Evolutionary conservation across 2,888 invertebrate genomes (phyloP).

Genomic region (Amiota communis): DNA sequence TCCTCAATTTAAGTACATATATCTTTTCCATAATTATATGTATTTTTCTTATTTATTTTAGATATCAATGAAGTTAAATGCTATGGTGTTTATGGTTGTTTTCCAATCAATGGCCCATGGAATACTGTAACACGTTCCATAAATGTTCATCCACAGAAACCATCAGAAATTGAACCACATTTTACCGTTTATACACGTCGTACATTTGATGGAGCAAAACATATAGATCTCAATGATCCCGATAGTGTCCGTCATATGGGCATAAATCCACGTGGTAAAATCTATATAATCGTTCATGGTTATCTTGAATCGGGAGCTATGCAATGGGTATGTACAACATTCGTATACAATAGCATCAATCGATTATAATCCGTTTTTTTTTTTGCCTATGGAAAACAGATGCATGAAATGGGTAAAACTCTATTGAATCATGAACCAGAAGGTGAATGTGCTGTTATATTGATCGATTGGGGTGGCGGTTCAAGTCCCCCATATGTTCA

Average conservation of each 20-base stretch:
- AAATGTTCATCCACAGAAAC: conserved; percentile 83
- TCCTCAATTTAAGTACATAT: too few species aligned
- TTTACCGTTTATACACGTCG: conserved; percentile 76
- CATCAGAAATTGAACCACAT: conserved; percentile 77
- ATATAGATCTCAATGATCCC: conserved; percentile 80
- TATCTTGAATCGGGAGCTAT: conserved; percentile 89
- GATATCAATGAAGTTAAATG: conserved; percentile 77
- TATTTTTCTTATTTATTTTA: conserved; percentile 41
- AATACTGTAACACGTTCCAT: conserved; percentile 84
- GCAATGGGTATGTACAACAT: conserved; percentile 80
- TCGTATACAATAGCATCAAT: not conserved
- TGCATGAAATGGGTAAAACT: conserved; percentile 81
- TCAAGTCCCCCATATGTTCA: conserved; percentile 92
- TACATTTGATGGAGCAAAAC: conserved; percentile 75
- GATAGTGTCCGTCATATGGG: conserved; percentile 78
- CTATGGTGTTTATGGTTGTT: conserved; percentile 87
- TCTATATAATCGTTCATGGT: conserved; percentile 88
- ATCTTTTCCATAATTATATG: not conserved
- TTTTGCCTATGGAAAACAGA: conserved; percentile 70
- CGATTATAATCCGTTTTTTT: conserved; percentile 16
- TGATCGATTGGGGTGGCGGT: conserved; percentile 90
- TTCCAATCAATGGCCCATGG: conserved; percentile 85
- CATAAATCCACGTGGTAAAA: conserved; percentile 78
- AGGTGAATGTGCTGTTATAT: conserved; percentile 82
- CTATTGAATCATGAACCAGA: conserved; percentile 78